phyloP scores from a whole-genome alignment of 2,797 vertebrate genomes.

The Apogon hyalosoma region DNA sequence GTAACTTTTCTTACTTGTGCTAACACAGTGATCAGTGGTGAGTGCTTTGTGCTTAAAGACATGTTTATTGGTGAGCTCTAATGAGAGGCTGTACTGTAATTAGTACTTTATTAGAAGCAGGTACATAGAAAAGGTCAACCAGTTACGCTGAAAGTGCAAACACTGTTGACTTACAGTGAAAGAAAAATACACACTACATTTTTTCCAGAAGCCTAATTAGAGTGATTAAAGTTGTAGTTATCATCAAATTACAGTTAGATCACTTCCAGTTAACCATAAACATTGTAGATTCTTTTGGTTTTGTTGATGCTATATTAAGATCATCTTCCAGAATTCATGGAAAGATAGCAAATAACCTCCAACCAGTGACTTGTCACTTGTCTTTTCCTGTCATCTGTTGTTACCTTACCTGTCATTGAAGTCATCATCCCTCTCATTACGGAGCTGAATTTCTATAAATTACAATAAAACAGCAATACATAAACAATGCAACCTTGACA shows the following conservation, averaged over 20 bases:
- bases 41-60: constrained; percentile 11
- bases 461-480: not conserved
- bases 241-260: constrained; percentile 22
- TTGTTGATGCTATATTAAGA: too few species aligned
- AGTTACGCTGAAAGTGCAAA: constrained; percentile 19
- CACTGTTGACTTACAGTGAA: not conserved
- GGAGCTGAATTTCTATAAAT: not conserved
- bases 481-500: constrained; percentile 22
- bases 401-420: not conserved
- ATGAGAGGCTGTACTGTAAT: constrained; percentile 26
- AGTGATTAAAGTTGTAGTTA: constrained; percentile 20
- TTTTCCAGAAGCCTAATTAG: constrained; percentile 20
- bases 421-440: constrained; percentile 2
- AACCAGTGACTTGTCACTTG: not conserved
- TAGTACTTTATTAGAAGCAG: constrained; percentile 33
- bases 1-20: too few species aligned
- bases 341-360: too few species aligned
- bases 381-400: not conserved
- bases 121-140: constrained; percentile 52
- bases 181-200: not conserved
- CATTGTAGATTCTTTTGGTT: not conserved
- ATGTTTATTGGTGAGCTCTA: constrained; percentile 5
- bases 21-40: not conserved
- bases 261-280: constrained; percentile 3
- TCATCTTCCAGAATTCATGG: too few species aligned